Conservation (phyloP, 2,888 invertebrate genomes). For the Drosophila formosana region DNA sequence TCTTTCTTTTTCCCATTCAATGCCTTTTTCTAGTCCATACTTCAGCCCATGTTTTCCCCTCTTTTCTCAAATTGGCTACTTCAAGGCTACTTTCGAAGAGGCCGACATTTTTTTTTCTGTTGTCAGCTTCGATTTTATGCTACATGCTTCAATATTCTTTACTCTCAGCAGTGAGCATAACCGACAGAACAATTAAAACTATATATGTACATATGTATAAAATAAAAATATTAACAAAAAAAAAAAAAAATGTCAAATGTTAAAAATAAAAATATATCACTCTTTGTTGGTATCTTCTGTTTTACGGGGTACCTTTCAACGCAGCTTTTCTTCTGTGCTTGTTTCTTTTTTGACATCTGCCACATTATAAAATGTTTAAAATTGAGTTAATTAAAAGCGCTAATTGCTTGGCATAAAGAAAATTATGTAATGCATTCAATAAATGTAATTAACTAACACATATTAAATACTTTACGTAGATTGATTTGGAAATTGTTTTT, state of each 20-base stretch:
- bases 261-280: no score
- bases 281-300: background rate
- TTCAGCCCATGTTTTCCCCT: background rate
- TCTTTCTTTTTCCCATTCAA: constrained; percentile 2
- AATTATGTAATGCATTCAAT: background rate
- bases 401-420: constrained; percentile 53
- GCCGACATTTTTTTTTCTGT: constrained; percentile 44
- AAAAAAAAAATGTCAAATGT: no score
- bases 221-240: no score
- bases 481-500: no score
- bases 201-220: no score
- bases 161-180: background rate
- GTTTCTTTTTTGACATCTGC: constrained; percentile 25
- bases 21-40: no score
- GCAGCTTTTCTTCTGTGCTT: background rate
- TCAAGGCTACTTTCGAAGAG: constrained; percentile 10
- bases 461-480: background rate
- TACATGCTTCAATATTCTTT: constrained; percentile 24
- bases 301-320: constrained; percentile 1
- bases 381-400: constrained; percentile 70
- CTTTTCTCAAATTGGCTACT: constrained; percentile 9
- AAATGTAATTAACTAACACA: background rate
- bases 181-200: no score
- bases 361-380: constrained; percentile 53
- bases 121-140: constrained; percentile 73